Percentiles rank a stretch among this genome's conserved stretches.
These are phyloP conservation scores for Ceyx margarethae DNA, from an alignment of 2,113 vertebrate genomes.

Conservation along the genomic window DNA sequence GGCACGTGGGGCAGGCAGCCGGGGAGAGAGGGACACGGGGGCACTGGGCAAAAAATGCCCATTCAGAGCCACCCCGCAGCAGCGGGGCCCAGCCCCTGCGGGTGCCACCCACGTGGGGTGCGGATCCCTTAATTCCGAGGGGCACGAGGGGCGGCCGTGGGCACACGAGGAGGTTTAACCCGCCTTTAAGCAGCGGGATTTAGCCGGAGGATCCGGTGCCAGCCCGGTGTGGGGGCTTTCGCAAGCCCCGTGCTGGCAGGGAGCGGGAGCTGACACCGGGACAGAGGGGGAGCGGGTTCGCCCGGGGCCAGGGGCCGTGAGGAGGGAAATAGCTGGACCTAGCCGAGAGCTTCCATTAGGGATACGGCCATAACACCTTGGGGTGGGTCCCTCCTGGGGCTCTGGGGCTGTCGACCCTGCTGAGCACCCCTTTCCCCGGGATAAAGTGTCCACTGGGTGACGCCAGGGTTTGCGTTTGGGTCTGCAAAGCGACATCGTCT, in stretches of 20 bases:
- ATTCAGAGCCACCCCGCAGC: background rate
- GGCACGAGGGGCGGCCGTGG: background rate
- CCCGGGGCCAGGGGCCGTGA: rapidly evolving
- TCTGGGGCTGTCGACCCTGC: background rate
- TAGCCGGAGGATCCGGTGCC: background rate
- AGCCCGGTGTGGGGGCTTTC: background rate
- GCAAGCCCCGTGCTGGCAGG: background rate
- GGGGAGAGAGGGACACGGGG: no score
- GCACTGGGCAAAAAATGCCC: background rate
- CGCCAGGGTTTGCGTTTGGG: background rate
- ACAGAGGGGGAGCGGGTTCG: rapidly evolving
- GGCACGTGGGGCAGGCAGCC: rapidly evolving
- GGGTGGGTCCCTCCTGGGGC: background rate
- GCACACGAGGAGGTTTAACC: constrained; percentile 27
- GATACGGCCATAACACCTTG: background rate
- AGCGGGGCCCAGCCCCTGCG: background rate
- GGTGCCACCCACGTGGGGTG: background rate
- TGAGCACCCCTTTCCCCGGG: rapidly evolving
- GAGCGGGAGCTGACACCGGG: background rate
- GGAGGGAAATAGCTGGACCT: rapidly evolving
- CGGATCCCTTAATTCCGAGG: background rate
- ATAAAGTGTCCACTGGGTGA: rapidly evolving
- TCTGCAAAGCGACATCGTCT: background rate
- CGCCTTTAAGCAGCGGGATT: constrained; percentile 38
- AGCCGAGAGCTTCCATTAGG: background rate